Evolutionary conservation across 2,888 invertebrate species (phyloP), one percentile per base, ranked within the genome.

Genomic region (Onchidella celtica): DNA sequence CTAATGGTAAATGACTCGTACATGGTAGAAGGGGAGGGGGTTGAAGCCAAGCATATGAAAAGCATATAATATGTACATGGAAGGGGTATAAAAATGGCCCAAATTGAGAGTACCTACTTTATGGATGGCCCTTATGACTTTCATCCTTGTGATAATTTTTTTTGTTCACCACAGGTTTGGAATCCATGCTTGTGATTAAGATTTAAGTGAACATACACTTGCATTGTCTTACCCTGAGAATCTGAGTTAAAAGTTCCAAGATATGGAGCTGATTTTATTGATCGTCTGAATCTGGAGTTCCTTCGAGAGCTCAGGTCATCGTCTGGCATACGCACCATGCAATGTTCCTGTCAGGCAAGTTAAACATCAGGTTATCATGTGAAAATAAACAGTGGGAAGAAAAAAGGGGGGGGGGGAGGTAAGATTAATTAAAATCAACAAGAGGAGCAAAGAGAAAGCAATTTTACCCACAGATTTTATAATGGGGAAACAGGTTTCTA

Each of bases 261-360:
- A 59, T 70, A 81, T 27, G 81, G 81, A 21, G 29, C 55, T 34
- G 81, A 81, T 40, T 81, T 81, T 57, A 81, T 14, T 1, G 81
- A 81, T n/a, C 81, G 66, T 59, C 81, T 69, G 40, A 81, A 70
- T 11, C 76, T 59, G 34, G 81, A 81, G 40, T 70, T 81, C 59
- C 75, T 55, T 29, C 81, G 59, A 29, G 81, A 81, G 27, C 65
- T 75, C n/a, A 81, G 57, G 14, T 73, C 84, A 66, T 84, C 83
- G 4, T 81, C 78, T 24, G 80, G 82, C 1, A 81, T 75, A 29
- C 85, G 78, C 14, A 87, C 86, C 36, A 86, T 85, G 75, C 87
- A 80, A 38, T 88, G 85, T 59, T 85, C 86, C 84, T 88, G 81
- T 11, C 73, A 81, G 63, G 21, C 9, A 40, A 70, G 21, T 63